Conservation (phyloP, 2,797 vertebrate genomes). For the Monodelphis domestica region DNA sequence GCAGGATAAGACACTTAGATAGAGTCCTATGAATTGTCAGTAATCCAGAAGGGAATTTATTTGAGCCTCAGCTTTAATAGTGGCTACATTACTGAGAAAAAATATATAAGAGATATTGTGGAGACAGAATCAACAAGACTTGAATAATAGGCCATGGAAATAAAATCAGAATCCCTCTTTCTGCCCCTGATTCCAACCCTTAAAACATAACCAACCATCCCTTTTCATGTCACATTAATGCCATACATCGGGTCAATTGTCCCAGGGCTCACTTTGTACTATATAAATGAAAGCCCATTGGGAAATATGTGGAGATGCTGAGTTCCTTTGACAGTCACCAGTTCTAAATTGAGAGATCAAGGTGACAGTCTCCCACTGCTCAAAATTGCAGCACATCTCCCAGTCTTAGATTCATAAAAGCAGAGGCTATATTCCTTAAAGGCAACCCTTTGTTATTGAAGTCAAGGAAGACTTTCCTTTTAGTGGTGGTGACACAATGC, state of each 20-base stretch:
- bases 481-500: conserved; percentile 59
- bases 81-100: neutral
- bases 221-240: conserved; percentile 64
- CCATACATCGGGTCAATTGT: conserved; percentile 59
- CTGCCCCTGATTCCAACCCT: conserved; percentile 8
- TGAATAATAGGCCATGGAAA: conserved; percentile 17
- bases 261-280: conserved; percentile 48
- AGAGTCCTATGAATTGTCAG: neutral
- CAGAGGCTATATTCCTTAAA: conserved; percentile 59
- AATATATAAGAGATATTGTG: neutral
- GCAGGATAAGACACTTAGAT: neutral
- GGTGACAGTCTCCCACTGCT: conserved; percentile 56
- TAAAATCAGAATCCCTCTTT: conserved; percentile 10
- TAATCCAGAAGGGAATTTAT: neutral
- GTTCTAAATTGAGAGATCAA: conserved; percentile 69
- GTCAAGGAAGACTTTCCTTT: conserved; percentile 67
- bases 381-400: conserved; percentile 57
- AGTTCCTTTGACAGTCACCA: conserved; percentile 67
- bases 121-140: neutral
- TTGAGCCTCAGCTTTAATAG: neutral
- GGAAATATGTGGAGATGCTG: conserved; percentile 64
- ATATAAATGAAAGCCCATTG: conserved; percentile 64
- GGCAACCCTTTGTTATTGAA: conserved; percentile 65
- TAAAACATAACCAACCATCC: conserved; percentile 48
- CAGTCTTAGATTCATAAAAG: conserved; percentile 69